phyloP scores from a whole-genome alignment of 2,888 invertebrate species.

The Drosophila planitibia region DNA sequence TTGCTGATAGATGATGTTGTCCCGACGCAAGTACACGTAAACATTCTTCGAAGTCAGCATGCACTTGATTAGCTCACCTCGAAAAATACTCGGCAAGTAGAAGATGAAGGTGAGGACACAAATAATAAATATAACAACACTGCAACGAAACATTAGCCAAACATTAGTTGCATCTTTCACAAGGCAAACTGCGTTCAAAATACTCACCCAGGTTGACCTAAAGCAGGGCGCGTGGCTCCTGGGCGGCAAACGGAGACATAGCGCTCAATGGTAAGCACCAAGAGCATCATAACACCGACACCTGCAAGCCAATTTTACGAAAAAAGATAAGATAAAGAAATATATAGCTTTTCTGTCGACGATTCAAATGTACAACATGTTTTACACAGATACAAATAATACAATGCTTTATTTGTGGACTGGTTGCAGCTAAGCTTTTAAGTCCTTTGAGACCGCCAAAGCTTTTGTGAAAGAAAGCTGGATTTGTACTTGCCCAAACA shows the following conservation, averaged over 20 bases:
- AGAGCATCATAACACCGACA: constrained; percentile 91
- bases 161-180: not conserved
- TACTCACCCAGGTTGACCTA: constrained; percentile 87
- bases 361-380: not conserved
- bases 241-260: constrained; percentile 92
- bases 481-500: constrained; percentile 87
- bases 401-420: not conserved
- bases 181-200: not conserved
- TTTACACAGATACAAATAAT: not conserved
- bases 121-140: constrained; percentile 88
- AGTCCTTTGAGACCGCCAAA: not conserved
- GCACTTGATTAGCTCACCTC: constrained; percentile 87
- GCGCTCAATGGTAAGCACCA: constrained; percentile 90
- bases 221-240: constrained; percentile 88
- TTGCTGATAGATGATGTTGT: constrained; percentile 86
- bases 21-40: constrained; percentile 87
- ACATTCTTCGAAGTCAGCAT: constrained; percentile 86
- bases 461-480: not conserved
- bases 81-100: constrained; percentile 90
- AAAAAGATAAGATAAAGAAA: not conserved
- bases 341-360: not conserved
- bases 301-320: constrained; percentile 82
- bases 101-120: constrained; percentile 88
- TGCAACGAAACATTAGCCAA: constrained; percentile 37
- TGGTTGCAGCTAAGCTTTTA: not conserved